phyloP scores from a whole-genome alignment of 2,797 vertebrate genomes.

The Rhodeus uyekii region DNA sequence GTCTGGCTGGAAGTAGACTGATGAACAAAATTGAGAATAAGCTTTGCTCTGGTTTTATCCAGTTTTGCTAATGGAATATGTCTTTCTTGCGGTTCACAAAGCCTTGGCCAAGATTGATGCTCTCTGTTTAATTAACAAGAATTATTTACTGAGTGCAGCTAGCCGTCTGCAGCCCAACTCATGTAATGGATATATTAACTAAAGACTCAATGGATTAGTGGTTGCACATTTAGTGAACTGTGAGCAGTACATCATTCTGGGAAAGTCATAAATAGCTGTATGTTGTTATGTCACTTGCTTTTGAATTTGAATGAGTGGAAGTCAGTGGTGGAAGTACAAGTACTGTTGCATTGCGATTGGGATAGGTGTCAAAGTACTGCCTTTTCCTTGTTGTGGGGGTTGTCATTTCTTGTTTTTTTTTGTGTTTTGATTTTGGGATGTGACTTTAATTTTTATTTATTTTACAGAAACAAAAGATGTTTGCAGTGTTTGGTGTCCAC shows the following conservation, averaged over 20 bases:
- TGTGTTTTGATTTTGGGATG: neutral
- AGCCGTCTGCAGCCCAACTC: slow-evolving; percentile 75
- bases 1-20: slow-evolving; percentile 65
- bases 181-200: slow-evolving; percentile 81
- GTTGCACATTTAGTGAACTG: slow-evolving; percentile 70
- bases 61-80: slow-evolving; percentile 76
- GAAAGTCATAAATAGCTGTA: slow-evolving; percentile 52
- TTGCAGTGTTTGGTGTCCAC: neutral
- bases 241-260: slow-evolving; percentile 65
- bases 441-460: no score
- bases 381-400: no score
- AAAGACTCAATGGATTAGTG: slow-evolving; percentile 74
- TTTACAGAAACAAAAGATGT: neutral
- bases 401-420: neutral
- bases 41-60: slow-evolving; percentile 69
- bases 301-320: slow-evolving; percentile 2
- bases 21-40: slow-evolving; percentile 68
- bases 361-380: no score
- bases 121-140: slow-evolving; percentile 78
- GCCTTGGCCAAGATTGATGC: slow-evolving; percentile 73
- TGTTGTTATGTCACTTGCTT: slow-evolving; percentile 57
- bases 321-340: no score
- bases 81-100: slow-evolving; percentile 66
- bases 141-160: slow-evolving; percentile 77
- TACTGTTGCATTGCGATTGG: no score